phyloP scores from a whole-genome alignment of 2,888 invertebrate species.

The Campopleginae sp. region DNA sequence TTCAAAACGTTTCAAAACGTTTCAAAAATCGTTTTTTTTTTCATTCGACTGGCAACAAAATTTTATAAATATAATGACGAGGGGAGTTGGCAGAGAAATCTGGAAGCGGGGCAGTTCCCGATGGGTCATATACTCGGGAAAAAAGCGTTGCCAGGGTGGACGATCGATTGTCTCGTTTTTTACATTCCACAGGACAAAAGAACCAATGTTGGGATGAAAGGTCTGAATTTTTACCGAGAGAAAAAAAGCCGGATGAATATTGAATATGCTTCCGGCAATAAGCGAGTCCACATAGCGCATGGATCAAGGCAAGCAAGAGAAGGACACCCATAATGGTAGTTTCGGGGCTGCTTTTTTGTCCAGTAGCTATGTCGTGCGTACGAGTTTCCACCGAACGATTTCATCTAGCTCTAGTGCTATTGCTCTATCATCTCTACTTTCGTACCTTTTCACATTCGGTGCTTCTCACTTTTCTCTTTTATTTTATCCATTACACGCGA shows the following conservation, averaged over 20 bases:
- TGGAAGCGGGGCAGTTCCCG: slow-evolving; percentile 1
- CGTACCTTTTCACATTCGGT: slow-evolving; percentile 36
- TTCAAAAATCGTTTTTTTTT: slow-evolving; percentile 7
- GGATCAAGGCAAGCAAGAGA: slow-evolving; percentile 15
- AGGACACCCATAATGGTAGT: slow-evolving; percentile 26
- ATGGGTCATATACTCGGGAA: slow-evolving; percentile 17
- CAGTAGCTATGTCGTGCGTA: slow-evolving; percentile 27
- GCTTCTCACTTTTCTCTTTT: slow-evolving; percentile 33
- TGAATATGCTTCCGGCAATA: slow-evolving; percentile 59
- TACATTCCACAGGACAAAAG: slow-evolving; percentile 18
- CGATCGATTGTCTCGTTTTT: slow-evolving; percentile 41
- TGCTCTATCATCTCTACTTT: slow-evolving; percentile 53
- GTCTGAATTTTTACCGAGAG: slow-evolving; percentile 40
- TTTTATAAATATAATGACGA: neutral
- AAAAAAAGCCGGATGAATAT: slow-evolving; percentile 54
- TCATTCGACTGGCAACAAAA: neutral
- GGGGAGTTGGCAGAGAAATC: neutral
- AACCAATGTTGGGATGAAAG: slow-evolving; percentile 35
- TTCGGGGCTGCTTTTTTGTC: slow-evolving; percentile 42
- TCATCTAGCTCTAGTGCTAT: slow-evolving; percentile 42
- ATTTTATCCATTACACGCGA: slow-evolving; percentile 20
- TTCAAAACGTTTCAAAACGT: no score
- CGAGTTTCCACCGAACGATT: slow-evolving; percentile 45
- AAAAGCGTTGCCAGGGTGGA: slow-evolving; percentile 11
- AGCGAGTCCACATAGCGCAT: slow-evolving; percentile 35